These are phyloP conservation scores for Rhagonycha fulva DNA, from an alignment of 2,888 invertebrate genomes.

Conservation along the genomic window DNA sequence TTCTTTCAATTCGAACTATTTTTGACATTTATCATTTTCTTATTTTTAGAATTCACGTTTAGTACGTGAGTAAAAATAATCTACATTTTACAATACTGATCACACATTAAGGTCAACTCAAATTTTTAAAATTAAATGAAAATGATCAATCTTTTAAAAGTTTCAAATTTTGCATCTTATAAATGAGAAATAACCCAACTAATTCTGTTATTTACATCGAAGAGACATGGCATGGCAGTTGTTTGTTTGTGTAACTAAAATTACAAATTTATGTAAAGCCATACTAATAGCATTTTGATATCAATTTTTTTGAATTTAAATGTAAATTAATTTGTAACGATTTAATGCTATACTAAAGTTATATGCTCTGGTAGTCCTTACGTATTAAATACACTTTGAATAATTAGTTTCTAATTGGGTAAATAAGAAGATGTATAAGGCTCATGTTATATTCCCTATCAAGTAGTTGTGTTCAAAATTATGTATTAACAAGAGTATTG, in stretches of 20 bases:
- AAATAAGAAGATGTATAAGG: conserved; percentile 15
- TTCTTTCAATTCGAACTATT: too few relatives aligned
- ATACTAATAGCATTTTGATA: background rate
- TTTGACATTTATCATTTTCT: too few relatives aligned
- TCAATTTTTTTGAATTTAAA: background rate
- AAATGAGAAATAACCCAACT: background rate
- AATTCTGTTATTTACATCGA: background rate
- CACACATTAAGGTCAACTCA: too few relatives aligned
- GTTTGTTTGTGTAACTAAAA: background rate
- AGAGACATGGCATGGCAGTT: background rate
- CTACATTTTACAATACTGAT: too few relatives aligned
- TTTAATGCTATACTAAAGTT: background rate
- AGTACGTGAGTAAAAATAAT: too few relatives aligned
- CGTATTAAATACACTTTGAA: conserved; percentile 17
- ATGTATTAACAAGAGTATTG: conserved; percentile 10
- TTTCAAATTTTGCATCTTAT: background rate
- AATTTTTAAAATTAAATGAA: too few relatives aligned
- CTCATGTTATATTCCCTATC: conserved; percentile 14
- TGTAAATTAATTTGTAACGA: background rate
- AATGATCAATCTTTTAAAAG: too few relatives aligned
- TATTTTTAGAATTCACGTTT: too few relatives aligned
- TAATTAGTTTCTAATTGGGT: conserved; percentile 29
- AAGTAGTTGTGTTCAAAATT: conserved; percentile 9
- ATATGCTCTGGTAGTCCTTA: conserved; percentile 11
- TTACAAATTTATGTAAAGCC: background rate